Base-by-base conservation (phyloP, 2,888 invertebrate genomes). In the Drosophila anceps region DNA sequence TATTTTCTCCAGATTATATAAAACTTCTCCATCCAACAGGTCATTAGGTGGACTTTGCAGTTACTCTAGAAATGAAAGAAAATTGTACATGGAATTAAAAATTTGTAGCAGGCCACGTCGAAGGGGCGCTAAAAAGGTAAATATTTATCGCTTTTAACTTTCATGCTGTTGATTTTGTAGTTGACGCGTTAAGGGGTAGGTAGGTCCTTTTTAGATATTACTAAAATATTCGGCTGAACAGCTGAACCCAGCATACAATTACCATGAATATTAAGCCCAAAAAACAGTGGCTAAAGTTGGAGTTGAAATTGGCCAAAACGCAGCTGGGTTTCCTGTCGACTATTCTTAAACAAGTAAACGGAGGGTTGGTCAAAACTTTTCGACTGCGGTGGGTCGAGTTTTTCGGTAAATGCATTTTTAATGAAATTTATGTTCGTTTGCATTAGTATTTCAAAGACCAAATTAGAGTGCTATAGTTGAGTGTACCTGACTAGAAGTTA, bases 31-130 rank as follows among this genome's bases (percentile, higher is more conserved):
- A 69, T 69, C 69, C 84, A 79, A 81, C 91, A 92, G 92, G 91
- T 92, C 91, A 91, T 92, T 92, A 92, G 84, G 64, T 77, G 79
- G 84, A 88, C 90, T 92, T 92, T 91, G 82, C 92, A 92, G 90
- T 84, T 88, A 79, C 81, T 82, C 73, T 66, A 68, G 64, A 74
- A 73, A 70, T 82, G 76, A 70, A 73, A 58, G 43, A 41, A 82
- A 82, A 70, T 74, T 73, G 59, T 61, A 70, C 69, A 70, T 64
- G 48, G 71, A 82, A 77, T 79, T 76, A 70, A 59, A 69, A 51
- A 50, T 64, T 66, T 61, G 48, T 35, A 27, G 53, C 35, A 10
- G 6, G 24, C 6, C 53, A 35, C 24, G 53, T n/a, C 37, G 37
- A 37, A 53, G 37, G 53, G 60, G 18, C 39, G 24, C 61, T 15